Base-by-base conservation (phyloP, 1,140 invertebrate genomes). In the Drosophila ananassae region DNA sequence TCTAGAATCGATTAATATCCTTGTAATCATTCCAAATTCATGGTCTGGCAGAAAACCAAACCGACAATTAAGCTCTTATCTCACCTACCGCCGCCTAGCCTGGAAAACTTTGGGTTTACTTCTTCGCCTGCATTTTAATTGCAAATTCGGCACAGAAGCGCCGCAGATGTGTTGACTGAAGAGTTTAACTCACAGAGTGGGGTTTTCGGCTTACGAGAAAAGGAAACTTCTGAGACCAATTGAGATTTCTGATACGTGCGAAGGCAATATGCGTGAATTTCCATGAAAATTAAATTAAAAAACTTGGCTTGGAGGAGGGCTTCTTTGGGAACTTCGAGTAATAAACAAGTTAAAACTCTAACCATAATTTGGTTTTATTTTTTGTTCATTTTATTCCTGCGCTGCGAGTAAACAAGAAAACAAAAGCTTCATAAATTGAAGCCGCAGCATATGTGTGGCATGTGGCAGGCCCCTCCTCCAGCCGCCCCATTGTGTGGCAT, bases 341-440 rank as follows among this genome's bases (percentile, higher is more conserved):
- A 87, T 89, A 89, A 89, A 82, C 83, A 89, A 89, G 83, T 89
- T 89, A 89, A 89, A 77, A 89, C 79, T 89, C 83, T 89, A 82
- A 89, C 83, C 83, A 89, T 89, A 89, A 89, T 89, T 89, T 77
- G 79, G 83, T 81, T 81, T 77, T 64, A 66, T 28, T 54, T 54
- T 61, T 24, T 37, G 10, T 64, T 51, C 39, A 44, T 61, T 61
- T 73, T 73, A 32, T 59, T 66, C 34, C 57, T 17, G 50, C 21
- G 24, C 34, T 57, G 61, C 41, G 47, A 73, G 69, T 58, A 73
- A 69, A 74, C 57, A 62, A 53, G 56, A 52, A 60, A 68, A 85
- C 73, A 84, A 73, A 74, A 61, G 66, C 62, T 77, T 73, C 64
- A 84, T 79, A 85, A 84, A 79, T 84, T 84, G 62, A 85, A 77